Evolutionary conservation across 2,888 invertebrate genomes (phyloP).

Genomic region (Cosmorhoe ocellata): DNA sequence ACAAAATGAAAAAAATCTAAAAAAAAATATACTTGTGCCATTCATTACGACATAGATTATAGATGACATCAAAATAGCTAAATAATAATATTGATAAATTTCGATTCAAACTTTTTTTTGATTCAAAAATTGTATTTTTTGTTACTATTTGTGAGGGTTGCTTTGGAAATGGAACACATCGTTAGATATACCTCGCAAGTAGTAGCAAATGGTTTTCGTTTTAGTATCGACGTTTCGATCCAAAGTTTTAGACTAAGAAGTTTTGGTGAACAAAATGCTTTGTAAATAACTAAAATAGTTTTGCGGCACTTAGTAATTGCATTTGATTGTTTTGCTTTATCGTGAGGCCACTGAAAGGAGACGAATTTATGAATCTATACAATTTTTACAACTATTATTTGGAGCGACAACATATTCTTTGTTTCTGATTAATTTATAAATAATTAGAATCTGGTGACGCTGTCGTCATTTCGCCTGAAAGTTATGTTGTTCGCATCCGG

Average conservation of each 20-base stretch:
- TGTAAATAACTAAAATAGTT: slow-evolving; percentile 64
- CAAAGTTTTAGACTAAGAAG: slow-evolving; percentile 34
- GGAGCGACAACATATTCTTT: slow-evolving; percentile 15
- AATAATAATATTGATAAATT: slow-evolving; percentile 16
- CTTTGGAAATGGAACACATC: background rate
- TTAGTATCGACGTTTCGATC: slow-evolving; percentile 25
- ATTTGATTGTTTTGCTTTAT: slow-evolving; percentile 56
- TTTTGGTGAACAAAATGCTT: slow-evolving; percentile 41
- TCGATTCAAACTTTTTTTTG: slow-evolving; percentile 17
- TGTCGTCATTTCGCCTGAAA: slow-evolving; percentile 8
- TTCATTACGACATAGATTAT: slow-evolving; percentile 28
- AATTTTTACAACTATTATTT: slow-evolving; percentile 20
- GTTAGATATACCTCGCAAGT: slow-evolving; percentile 7
- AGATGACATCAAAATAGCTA: slow-evolving; percentile 14
- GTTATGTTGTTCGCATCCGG: slow-evolving; percentile 34
- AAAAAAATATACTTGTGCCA: slow-evolving; percentile 39
- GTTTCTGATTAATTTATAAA: slow-evolving; percentile 10
- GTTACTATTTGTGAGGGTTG: slow-evolving; percentile 17
- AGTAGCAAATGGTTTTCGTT: slow-evolving; percentile 15
- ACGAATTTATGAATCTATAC: slow-evolving; percentile 26
- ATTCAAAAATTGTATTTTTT: too few species aligned
- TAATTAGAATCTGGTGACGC: slow-evolving; percentile 6
- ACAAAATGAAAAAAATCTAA: slow-evolving; percentile 22
- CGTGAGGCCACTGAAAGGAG: slow-evolving; percentile 46
- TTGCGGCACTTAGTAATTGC: slow-evolving; percentile 65